Percentiles rank a stretch among this genome's conserved stretches.
These are phyloP conservation scores for Charina bottae DNA, from an alignment of 2,113 vertebrate species.

Conservation along the genomic window DNA sequence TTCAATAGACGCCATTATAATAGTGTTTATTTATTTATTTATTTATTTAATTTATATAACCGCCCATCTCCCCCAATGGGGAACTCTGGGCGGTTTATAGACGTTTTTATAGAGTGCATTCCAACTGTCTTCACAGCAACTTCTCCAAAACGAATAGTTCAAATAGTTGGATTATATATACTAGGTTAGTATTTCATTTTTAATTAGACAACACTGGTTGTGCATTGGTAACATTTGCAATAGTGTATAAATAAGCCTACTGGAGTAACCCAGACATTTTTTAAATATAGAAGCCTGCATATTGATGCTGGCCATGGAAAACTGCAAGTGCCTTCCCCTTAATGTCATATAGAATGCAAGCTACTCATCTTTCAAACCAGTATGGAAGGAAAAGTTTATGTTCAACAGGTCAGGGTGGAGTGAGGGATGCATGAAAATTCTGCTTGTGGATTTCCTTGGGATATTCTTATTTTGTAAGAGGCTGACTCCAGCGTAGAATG, in stretches of 20 bases:
- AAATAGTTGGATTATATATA: neutral
- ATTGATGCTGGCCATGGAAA: neutral
- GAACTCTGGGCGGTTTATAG: too few species aligned
- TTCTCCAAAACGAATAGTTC: neutral
- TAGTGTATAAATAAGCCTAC: neutral
- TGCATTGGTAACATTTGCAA: neutral
- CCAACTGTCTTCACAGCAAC: neutral
- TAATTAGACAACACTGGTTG: neutral
- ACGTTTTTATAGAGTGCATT: neutral
- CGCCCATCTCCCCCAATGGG: too few species aligned
- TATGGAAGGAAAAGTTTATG: neutral
- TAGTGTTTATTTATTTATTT: too few species aligned
- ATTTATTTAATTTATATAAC: too few species aligned
- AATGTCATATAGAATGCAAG: neutral
- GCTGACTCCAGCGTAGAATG: neutral
- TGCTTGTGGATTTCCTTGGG: neutral
- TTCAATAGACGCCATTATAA: conserved; percentile 21
- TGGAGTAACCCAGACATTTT: neutral
- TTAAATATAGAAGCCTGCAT: neutral
- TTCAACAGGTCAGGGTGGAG: neutral
- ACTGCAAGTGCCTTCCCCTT: neutral
- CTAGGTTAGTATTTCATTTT: neutral
- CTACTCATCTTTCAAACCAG: neutral
- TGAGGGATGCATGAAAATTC: neutral
- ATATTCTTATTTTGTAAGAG: neutral